These are phyloP conservation scores for Pseudomugil tenellus DNA, from an alignment of 2,797 vertebrate genomes.

Conservation along the genomic window DNA sequence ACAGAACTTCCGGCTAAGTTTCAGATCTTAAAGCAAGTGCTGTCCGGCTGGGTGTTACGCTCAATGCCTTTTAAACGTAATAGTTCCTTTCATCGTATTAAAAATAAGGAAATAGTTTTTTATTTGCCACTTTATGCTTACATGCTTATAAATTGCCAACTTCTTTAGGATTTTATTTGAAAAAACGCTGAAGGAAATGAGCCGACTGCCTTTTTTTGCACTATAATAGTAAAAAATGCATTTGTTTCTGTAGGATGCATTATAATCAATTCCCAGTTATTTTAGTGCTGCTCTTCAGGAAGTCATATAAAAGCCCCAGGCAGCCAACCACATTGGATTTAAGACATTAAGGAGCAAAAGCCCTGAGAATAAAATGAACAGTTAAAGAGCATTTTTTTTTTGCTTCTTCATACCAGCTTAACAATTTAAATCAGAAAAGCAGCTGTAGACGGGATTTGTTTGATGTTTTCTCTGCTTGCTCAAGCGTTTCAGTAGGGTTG, in stretches of 20 bases:
- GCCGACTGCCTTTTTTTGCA: neutral
- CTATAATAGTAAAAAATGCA: neutral
- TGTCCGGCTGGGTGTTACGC: too few species aligned
- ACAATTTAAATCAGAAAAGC: slow-evolving; percentile 53
- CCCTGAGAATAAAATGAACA: slow-evolving; percentile 38
- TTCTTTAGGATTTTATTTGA: neutral
- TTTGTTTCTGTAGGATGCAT: slow-evolving; percentile 11
- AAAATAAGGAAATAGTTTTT: neutral
- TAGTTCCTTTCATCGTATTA: neutral
- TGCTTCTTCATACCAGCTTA: slow-evolving; percentile 40
- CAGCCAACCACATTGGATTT: slow-evolving; percentile 30
- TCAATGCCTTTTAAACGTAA: too few species aligned
- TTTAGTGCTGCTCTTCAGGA: slow-evolving; percentile 45
- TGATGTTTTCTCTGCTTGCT: slow-evolving; percentile 58
- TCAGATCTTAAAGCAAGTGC: neutral
- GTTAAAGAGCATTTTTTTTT: slow-evolving; percentile 49
- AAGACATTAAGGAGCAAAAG: slow-evolving; percentile 36
- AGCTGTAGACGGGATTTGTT: slow-evolving; percentile 54
- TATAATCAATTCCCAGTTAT: slow-evolving; percentile 8
- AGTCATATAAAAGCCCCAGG: slow-evolving; percentile 49
- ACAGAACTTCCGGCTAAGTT: neutral
- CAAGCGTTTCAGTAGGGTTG: slow-evolving; percentile 40
- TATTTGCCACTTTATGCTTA: neutral
- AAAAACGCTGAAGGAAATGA: slow-evolving; percentile 18
- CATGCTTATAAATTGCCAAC: neutral